Evolutionary conservation across 2,888 invertebrate genomes (phyloP), one percentile per base, ranked within the genome.

Genomic region (Hemithea aestivaria): DNA sequence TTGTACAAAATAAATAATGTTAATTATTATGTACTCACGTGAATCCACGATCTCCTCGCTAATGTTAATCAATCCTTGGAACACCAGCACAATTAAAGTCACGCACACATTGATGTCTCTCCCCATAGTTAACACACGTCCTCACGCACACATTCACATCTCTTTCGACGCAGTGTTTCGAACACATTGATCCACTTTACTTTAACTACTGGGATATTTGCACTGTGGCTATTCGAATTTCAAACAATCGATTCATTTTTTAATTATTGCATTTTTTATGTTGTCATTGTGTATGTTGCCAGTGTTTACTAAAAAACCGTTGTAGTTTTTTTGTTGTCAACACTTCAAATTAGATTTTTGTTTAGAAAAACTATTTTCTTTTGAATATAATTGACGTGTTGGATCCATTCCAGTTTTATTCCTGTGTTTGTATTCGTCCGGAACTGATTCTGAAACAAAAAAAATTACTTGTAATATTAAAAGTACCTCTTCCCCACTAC

Each of bases 31-130:
- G 1, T 45, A 80, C 84, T 83, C 47, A 85, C 84, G 74, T 47
- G 80, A 66, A 55, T 83, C 84, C 46, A 81, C 66, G 21, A 80
- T 79, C 62, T 84, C 84, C 56, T 73, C 59, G 32, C 83, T 84
- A 12, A 56, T 66, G 23, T 64, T 46, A 53, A 83, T 70, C 54
- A 79, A 44, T 35, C 61, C 62, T 51, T 61, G 62, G 23, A 78
- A 40, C 62, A 78, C 66, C 22, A 70, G 20, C 62, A 76, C 59
- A 41, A 74, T 37, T 42, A 61, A 54, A 44, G 66, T 35, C 47
- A 66, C 64, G 50, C 69, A 64, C 50, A 76, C 56, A 61, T 72
- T 66, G 48, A 48, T 56, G 61, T 72, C 68, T 41, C 51, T 62
- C 43, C 67, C 73, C 80, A 80, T 81, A 52, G 53, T 74, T 62